Evolutionary conservation across 2,113 vertebrate species (phyloP), one percentile per base, ranked within the genome.

Genomic region (Hippocampus zosterae): DNA sequence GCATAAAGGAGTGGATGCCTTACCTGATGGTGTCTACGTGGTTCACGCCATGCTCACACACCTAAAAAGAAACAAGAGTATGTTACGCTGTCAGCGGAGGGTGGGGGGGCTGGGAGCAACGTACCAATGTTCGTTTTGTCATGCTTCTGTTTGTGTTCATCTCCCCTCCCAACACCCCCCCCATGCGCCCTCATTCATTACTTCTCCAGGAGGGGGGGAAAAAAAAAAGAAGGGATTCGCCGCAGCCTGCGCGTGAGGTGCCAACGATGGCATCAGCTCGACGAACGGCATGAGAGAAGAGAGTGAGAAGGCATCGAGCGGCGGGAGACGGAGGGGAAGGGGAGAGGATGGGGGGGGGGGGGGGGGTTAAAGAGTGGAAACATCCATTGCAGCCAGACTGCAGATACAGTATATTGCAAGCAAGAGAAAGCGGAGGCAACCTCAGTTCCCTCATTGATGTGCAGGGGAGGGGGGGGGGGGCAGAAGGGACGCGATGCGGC

Each of bases 1-100:
- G 77, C 79, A 88, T 85, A 37, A 37, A 37, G 33, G 68, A 56
- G 77, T 62, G 63, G 62, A 68, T 23, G 62, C 90, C 85, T 79
- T 79, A 92, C 91, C 91, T 92, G 89, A 90, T 85, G 48, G 82
- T 78, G 64, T 88, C 89, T 77, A 79, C 81, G 83, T 71, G 82
- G 77, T 81, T 81, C 86, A 87, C 86, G 70, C 89, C 84, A 57
- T 88, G 82, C 50, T 88, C 85, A 63, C 84, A 78, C 70, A 89
- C 78, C 86, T 90, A 76, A 77, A 69, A 37, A 52, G 75, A 81
- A 81, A 90, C 67, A 75, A 82, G 75, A 88, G 76, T 59, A 73
- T 67, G 76, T 86, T 82, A 89, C 40, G 56, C 71, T 82, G 67
- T n/a, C 63, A 65, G 80, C 65, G 70, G 71, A 73, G 42, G 81